Evolutionary conservation across 1,140 invertebrate genomes (phyloP).

Genomic region (Drosophila asahinai): DNA sequence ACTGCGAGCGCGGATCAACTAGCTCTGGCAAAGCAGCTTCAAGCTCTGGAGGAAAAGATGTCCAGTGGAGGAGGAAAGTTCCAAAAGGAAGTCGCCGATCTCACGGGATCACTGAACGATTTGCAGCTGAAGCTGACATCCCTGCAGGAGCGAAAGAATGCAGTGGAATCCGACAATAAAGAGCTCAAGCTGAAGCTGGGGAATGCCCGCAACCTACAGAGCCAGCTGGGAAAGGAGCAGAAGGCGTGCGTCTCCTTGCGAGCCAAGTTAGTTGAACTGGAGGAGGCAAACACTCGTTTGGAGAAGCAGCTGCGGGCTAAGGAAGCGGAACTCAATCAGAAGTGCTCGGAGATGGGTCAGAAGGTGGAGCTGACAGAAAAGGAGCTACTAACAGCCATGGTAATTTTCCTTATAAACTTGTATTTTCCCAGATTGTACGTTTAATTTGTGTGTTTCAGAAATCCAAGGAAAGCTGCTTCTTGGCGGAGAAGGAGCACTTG

Average conservation of each 20-base stretch:
- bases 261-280: neutral
- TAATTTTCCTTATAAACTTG: too few relatives aligned
- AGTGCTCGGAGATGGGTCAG: neutral
- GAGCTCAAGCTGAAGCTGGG: constrained; percentile 34
- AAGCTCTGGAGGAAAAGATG: constrained; percentile 28
- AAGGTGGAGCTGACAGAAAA: neutral
- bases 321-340: constrained; percentile 13
- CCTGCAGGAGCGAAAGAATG: constrained; percentile 24
- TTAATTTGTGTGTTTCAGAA: neutral
- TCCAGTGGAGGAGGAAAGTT: constrained; percentile 12
- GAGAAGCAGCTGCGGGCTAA: neutral
- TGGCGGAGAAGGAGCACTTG: constrained; percentile 16
- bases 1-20: constrained; percentile 2
- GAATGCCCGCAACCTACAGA: constrained; percentile 25
- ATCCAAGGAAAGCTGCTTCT: neutral
- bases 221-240: constrained; percentile 27
- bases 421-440: too few relatives aligned
- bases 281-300: neutral
- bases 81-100: constrained; percentile 14
- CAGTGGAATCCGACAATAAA: constrained; percentile 27
- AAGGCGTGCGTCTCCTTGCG: neutral
- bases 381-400: too few relatives aligned
- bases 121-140: constrained; percentile 36
- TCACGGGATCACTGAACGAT: constrained; percentile 34
- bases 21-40: constrained; percentile 2